These are phyloP conservation scores for Sphinx pinastri DNA, from an alignment of 2,888 invertebrate species.

Conservation along the genomic window DNA sequence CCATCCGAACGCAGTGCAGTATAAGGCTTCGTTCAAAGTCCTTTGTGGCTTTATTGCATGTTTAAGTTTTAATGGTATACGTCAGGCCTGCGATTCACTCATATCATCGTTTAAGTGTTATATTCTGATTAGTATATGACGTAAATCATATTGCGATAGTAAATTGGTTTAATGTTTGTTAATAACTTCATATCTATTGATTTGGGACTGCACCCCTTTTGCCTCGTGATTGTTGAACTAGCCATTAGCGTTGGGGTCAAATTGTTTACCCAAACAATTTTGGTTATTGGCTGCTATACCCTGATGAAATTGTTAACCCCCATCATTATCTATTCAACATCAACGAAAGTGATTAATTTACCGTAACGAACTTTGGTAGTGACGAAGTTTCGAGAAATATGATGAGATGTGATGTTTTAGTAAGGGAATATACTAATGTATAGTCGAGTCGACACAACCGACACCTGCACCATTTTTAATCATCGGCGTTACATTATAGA, in stretches of 20 bases:
- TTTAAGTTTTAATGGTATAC: too few species aligned
- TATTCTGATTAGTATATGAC: too few species aligned
- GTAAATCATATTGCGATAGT: background rate
- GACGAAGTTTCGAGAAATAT: background rate
- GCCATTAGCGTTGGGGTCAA: background rate
- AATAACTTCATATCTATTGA: background rate
- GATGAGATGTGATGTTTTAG: background rate
- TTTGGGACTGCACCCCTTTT: background rate
- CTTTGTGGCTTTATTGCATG: too few species aligned
- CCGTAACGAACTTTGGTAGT: background rate
- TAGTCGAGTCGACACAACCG: background rate
- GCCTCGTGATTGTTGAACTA: background rate
- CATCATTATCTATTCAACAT: background rate
- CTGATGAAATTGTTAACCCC: background rate
- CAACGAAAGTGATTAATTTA: too few species aligned
- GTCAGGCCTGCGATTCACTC: too few species aligned
- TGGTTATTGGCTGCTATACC: background rate
- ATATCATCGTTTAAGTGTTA: too few species aligned
- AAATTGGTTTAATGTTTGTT: background rate
- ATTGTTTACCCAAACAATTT: background rate
- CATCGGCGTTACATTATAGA: constrained; percentile 27
- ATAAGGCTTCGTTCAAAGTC: too few species aligned
- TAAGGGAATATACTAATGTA: too few species aligned
- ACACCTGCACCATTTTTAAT: constrained; percentile 13
- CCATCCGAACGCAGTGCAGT: too few species aligned